Conservation (phyloP, 2,113 vertebrate species). For the Actinemys pallida region DNA sequence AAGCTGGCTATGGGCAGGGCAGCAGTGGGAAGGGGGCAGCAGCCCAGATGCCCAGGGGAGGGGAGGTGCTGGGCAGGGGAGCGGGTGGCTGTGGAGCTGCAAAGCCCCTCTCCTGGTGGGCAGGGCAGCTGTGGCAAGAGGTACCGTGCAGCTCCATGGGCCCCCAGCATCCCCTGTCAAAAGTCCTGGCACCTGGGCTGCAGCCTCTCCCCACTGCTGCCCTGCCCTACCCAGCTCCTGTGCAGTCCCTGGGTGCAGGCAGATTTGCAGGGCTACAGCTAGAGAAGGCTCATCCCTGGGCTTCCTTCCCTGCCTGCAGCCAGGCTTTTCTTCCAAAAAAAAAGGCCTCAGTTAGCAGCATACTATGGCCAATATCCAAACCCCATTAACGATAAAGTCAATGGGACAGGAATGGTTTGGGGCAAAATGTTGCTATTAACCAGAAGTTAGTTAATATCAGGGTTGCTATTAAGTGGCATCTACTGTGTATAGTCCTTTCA, state of each 20-base stretch:
- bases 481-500: too few relatives aligned
- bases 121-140: too few relatives aligned
- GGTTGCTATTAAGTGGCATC: background rate
- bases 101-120: too few relatives aligned
- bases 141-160: too few relatives aligned
- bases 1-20: too few relatives aligned
- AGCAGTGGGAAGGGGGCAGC: too few relatives aligned
- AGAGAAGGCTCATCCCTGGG: background rate
- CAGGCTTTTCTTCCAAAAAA: background rate
- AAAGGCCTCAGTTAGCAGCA: background rate
- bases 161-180: background rate
- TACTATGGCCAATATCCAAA: background rate
- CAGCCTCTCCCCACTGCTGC: background rate
- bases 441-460: background rate
- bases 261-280: background rate
- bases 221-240: background rate
- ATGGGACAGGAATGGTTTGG: background rate
- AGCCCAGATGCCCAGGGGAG: too few relatives aligned
- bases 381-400: background rate
- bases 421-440: background rate
- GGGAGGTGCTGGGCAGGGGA: too few relatives aligned
- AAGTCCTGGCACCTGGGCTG: background rate
- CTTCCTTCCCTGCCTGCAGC: background rate
- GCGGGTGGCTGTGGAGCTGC: too few relatives aligned
- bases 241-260: background rate